Base-by-base conservation (phyloP, 2,113 vertebrate genomes). In the Fulica atra region DNA sequence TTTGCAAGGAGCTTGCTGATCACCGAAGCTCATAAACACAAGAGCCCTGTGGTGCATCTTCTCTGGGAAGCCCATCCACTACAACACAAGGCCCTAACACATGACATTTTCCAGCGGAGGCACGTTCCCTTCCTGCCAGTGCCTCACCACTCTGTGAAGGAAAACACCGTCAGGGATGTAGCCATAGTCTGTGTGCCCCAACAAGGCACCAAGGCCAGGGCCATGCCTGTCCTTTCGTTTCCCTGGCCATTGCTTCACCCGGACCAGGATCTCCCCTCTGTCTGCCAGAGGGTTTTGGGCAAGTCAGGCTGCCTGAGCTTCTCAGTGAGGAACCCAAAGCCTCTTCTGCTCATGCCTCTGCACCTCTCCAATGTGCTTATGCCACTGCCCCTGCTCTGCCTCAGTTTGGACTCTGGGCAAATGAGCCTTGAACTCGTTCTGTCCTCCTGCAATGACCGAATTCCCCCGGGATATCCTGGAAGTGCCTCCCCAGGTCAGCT, bases 121-220 rank as follows among this genome's bases (percentile, higher is more conserved):
- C 8, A n/a, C 15, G 21, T 68, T 74, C 33, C 28, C 53, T 65
- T 79, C 50, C 50, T 65, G 8, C 31, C 29, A 46, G n/a, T 71
- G 51, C 46, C 48, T 85, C 21, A 29, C 19, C 16, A 13, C 18
- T 76, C 63, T 24, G 31, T 0, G 1, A 87, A 78, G 56, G 10
- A 60, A 81, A 81, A 81, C 3, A 2, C 31, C 77, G 72, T 13
- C 16, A 65, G 42, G 35, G 12, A 63, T 0, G 4, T 5, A 74
- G 53, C 23, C 4, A 5, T 44, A 44, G 20, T 40, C 18, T 35
- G 15, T 10, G 3, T 44, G 21, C 18, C 13, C 29, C 36, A 71
- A 26, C 9, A 80, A 54, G 42, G 24, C 7, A 13, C 53, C 0
- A 0, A 69, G 28, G 19, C 25, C 25, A 9, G 10, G 26, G 38